Evolutionary conservation across 2,888 invertebrate genomes (phyloP).

Genomic region (Brachylomia viminalis): DNA sequence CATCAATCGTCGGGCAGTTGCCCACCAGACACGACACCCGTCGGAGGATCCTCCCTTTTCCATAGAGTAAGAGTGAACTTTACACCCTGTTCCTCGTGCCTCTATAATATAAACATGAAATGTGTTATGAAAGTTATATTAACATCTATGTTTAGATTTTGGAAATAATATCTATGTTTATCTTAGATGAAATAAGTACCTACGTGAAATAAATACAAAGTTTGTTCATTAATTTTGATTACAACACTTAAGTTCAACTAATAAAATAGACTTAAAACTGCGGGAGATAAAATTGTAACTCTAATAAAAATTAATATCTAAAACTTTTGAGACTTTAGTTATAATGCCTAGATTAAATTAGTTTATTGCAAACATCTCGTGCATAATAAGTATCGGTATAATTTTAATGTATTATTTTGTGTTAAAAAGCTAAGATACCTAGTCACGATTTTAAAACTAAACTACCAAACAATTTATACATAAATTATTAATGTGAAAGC

Average conservation of each 20-base stretch:
- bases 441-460: not conserved
- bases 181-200: not conserved
- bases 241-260: not conserved
- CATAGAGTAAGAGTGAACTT: too few species aligned
- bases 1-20: too few species aligned
- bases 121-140: too few species aligned
- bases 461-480: not conserved
- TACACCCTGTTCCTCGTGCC: too few species aligned
- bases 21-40: too few species aligned
- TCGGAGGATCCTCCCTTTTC: too few species aligned
- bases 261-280: not conserved
- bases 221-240: constrained; percentile 18
- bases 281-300: constrained; percentile 5
- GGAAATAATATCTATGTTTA: not conserved
- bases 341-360: constrained; percentile 12
- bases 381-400: not conserved
- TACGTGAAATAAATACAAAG: constrained; percentile 20
- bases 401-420: not conserved
- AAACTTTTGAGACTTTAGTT: constrained; percentile 15
- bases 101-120: not conserved
- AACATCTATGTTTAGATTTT: not conserved
- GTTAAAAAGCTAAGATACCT: not conserved
- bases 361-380: constrained; percentile 15
- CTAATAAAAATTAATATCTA: constrained; percentile 8
- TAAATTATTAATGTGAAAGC: too few species aligned